Evolutionary conservation across 1,140 invertebrate species (phyloP), one percentile per base, ranked within the genome.

Genomic region (Diachasmimorpha longicaudata): DNA sequence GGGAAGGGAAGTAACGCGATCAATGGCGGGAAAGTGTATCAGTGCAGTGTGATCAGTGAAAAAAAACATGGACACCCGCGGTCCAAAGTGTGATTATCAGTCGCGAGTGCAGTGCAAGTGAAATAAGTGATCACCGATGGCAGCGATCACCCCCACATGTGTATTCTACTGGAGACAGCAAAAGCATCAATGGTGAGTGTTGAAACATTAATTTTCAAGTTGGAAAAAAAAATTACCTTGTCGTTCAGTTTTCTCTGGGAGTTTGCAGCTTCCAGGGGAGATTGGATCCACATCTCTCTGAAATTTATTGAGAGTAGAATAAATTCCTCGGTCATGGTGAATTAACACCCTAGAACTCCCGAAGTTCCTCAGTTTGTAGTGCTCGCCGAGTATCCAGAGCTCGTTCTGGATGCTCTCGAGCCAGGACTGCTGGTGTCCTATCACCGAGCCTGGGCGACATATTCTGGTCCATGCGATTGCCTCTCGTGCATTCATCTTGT

Each of bases 401-500:
- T 77, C 85, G 21, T 79, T 80, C 78, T 92, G 87, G 68, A 90
- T 86, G 16, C 91, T 90, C 87, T 94, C 92, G 14, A 96, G 88
- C 91, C 94, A 96, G 48, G 92, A 89, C 86, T 96, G 95, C 82
- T 96, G 95, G 70, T 93, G 92, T 3, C 95, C 95, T 81, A 96
- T 95, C 10, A 96, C 92, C 42, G 93, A 95, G 0, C 95, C 95
- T 37, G 95, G 95, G 46, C 95, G 90, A 85, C 95, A 96, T 68
- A 96, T 93, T 81, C 96, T 88, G 69, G 94, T 86, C 95, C 95
- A 97, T 5, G 93, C 95, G 82, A 96, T 96, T n/a, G 92, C 91
- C 87, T 96, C 95, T 72, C 90, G 91, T 2, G 96, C 95, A n/a
- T 93, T 93, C 85, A 96, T 93, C 77, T 88, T 86, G 85, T 93